Conservation (phyloP, 2,888 invertebrate genomes). For the Agrochola lota region DNA sequence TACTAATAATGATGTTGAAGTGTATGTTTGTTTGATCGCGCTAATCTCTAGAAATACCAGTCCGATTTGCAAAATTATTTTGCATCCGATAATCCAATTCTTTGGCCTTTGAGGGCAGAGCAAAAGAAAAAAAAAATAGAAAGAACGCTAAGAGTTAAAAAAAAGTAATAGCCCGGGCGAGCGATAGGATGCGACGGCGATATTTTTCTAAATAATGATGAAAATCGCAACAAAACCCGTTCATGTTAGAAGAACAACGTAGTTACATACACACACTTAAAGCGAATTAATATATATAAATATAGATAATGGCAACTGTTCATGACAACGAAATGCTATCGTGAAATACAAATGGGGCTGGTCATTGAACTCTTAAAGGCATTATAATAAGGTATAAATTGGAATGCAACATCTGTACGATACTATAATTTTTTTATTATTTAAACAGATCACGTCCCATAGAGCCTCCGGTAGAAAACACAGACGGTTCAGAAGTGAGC, state of each 20-base stretch:
- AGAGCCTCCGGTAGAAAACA: constrained; percentile 85
- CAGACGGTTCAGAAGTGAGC: constrained; percentile 72
- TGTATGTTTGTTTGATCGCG: too few species aligned
- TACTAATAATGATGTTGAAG: too few species aligned
- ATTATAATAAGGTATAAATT: not conserved
- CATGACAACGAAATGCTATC: not conserved
- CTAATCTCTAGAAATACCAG: too few species aligned
- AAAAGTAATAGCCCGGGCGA: too few species aligned
- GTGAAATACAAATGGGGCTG: not conserved
- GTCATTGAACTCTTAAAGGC: not conserved
- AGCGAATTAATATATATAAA: not conserved
- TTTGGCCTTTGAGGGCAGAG: too few species aligned
- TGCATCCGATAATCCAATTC: too few species aligned
- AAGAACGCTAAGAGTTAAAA: too few species aligned
- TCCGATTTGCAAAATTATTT: too few species aligned
- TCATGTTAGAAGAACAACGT: not conserved
- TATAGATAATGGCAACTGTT: not conserved
- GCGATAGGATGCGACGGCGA: too few species aligned
- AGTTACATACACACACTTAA: not conserved
- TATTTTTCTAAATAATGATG: not conserved
- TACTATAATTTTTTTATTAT: constrained; percentile 1
- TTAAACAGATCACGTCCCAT: constrained; percentile 80
- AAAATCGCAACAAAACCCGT: too few species aligned
- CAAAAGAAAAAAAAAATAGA: too few species aligned
- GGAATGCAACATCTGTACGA: not conserved